These are phyloP conservation scores for Pristis pectinata DNA, from an alignment of 2,797 vertebrate genomes.

Conservation along the genomic window DNA sequence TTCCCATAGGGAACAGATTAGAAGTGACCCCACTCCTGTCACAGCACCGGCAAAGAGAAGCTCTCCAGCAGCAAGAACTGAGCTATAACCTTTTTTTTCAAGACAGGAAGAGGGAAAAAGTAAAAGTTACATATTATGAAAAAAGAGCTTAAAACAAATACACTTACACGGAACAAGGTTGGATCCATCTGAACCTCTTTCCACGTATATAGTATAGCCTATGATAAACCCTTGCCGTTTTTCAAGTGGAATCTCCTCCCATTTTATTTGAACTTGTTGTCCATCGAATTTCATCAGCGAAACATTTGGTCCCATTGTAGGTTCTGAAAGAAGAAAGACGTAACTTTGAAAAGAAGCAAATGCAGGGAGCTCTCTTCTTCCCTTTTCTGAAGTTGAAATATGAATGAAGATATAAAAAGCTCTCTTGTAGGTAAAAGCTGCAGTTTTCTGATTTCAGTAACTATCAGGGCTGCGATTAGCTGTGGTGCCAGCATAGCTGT, in stretches of 20 bases:
- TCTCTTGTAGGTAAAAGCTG: no score
- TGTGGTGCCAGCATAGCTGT: background rate
- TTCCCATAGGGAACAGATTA: background rate
- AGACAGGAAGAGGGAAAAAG: background rate
- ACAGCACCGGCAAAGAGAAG: background rate
- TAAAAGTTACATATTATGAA: background rate
- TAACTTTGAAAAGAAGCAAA: background rate
- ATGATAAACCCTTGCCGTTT: constrained; percentile 60
- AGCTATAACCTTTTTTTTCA: background rate
- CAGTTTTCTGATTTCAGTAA: no score
- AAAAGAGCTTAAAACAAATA: background rate
- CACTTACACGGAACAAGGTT: constrained; percentile 33
- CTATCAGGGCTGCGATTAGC: background rate
- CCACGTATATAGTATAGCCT: constrained; percentile 56
- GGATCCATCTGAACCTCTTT: constrained; percentile 11
- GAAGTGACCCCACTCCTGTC: background rate
- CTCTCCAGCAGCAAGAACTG: background rate
- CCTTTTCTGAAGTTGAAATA: background rate
- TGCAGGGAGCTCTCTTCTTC: background rate
- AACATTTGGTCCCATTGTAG: constrained; percentile 49
- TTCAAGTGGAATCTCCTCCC: constrained; percentile 51
- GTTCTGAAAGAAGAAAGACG: constrained; percentile 48
- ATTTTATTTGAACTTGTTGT: constrained; percentile 48
- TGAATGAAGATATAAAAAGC: background rate
- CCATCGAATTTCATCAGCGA: constrained; percentile 43